Percentiles rank a stretch among this genome's conserved stretches.
phyloP scores from a whole-genome alignment of 2,888 invertebrate species.

The Selenia dentaria region DNA sequence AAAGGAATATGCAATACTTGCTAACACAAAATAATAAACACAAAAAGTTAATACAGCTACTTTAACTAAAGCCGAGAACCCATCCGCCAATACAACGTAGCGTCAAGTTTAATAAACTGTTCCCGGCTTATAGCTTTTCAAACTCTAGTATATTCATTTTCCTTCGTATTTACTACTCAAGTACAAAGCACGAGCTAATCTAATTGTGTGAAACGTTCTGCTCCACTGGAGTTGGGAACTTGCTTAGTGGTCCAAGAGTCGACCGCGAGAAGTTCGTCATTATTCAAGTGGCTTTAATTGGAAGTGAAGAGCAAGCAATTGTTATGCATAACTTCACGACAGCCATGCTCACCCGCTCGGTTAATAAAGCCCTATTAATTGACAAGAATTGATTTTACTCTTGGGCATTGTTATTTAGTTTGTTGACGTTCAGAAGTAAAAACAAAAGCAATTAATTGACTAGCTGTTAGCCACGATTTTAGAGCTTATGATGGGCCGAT shows the following conservation, averaged over 20 bases:
- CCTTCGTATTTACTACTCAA: conserved; percentile 17
- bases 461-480: too few relatives aligned
- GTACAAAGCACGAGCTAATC: conserved; percentile 36
- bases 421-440: background rate
- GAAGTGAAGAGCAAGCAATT: conserved; percentile 68
- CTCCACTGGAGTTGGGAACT: conserved; percentile 35
- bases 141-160: conserved; percentile 11
- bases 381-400: conserved; percentile 53
- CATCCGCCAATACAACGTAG: conserved; percentile 5
- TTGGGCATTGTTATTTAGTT: conserved; percentile 31
- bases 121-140: conserved; percentile 9
- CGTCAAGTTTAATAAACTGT: conserved; percentile 13
- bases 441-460: background rate
- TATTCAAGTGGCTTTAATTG: conserved; percentile 67
- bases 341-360: conserved; percentile 49
- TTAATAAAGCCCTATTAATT: conserved; percentile 61
- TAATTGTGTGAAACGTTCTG: conserved; percentile 38
- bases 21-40: too few relatives aligned
- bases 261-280: conserved; percentile 52
- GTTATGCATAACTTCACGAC: conserved; percentile 74
- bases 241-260: conserved; percentile 39
- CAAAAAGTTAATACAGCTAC: too few relatives aligned
- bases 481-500: too few relatives aligned
- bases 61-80: too few relatives aligned
- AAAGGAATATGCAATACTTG: too few relatives aligned